Percentiles rank a stretch among this genome's conserved stretches.
These are phyloP conservation scores for Cassiopea andromeda DNA, from an alignment of 30 jellyfish, hydroid and myxozoan species.

Conservation along the genomic window DNA sequence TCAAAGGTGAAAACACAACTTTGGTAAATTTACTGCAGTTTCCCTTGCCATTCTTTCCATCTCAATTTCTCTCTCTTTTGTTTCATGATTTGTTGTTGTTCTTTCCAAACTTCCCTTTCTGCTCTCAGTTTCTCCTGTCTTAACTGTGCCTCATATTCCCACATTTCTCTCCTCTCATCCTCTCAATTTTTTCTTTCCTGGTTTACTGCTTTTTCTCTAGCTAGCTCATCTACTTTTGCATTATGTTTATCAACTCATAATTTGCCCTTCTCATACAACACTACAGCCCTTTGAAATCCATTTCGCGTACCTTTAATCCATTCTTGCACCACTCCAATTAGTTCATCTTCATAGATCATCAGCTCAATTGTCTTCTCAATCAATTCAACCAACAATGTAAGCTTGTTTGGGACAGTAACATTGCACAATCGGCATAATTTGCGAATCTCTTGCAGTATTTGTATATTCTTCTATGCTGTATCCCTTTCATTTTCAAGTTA, in stretches of 20 bases:
- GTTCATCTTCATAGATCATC: slow-evolving; percentile 41
- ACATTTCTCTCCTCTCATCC: slow-evolving; percentile 50
- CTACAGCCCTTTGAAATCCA: slow-evolving; percentile 15
- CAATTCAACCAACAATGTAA: slow-evolving; percentile 13
- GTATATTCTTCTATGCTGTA: too few relatives aligned
- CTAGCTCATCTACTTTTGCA: slow-evolving; percentile 19
- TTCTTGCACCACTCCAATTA: slow-evolving; percentile 12
- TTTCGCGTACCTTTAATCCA: slow-evolving; percentile 16
- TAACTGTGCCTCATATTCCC: slow-evolving; percentile 19
- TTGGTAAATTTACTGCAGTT: slow-evolving; percentile 32
- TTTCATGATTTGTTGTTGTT: slow-evolving; percentile 30
- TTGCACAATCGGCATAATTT: neutral
- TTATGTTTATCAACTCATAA: neutral
- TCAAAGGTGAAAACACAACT: slow-evolving; percentile 40
- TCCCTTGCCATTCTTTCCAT: slow-evolving; percentile 49
- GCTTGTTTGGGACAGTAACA: slow-evolving; percentile 28
- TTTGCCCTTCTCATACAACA: slow-evolving; percentile 48
- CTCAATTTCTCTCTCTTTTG: slow-evolving; percentile 52
- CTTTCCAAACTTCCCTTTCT: slow-evolving; percentile 52
- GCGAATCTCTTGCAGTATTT: neutral
- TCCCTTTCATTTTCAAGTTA: too few relatives aligned
- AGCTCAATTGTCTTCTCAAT: slow-evolving; percentile 34
- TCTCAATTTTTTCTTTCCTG: slow-evolving; percentile 54
- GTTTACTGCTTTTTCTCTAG: neutral
- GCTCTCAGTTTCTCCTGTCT: slow-evolving; percentile 30